A percentile compares a stretch with the other conserved stretches of the same genome.
Conservation (phyloP, 2,797 vertebrate genomes). For the Podargus strigoides region DNA sequence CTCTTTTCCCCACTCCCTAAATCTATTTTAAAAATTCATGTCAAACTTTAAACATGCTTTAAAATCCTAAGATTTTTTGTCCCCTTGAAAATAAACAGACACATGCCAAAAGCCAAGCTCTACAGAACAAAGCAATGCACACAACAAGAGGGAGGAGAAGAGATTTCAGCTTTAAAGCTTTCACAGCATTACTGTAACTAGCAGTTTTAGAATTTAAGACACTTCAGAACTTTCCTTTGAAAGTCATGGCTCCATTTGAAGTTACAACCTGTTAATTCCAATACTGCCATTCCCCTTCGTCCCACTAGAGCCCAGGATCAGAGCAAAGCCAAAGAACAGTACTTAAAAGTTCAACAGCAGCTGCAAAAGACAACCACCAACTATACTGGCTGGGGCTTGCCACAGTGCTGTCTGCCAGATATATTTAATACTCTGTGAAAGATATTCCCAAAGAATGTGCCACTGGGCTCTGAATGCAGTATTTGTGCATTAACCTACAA, state of each 20-base stretch:
- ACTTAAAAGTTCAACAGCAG: background rate
- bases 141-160: background rate
- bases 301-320: background rate
- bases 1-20: background rate
- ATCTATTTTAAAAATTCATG: background rate
- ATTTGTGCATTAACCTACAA: background rate
- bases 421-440: background rate
- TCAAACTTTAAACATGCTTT: background rate
- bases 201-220: slow-evolving; percentile 29
- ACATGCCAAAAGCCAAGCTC: slow-evolving; percentile 8
- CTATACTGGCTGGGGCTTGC: background rate
- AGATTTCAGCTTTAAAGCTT: background rate
- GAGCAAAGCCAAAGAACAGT: background rate
- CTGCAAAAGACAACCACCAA: background rate
- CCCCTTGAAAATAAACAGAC: background rate
- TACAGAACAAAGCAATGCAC: background rate
- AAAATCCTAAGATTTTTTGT: background rate
- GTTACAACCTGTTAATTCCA: background rate
- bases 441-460: background rate
- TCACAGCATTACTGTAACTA: background rate
- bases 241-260: background rate
- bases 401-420: background rate
- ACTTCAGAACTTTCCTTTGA: slow-evolving; percentile 23
- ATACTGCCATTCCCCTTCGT: background rate
- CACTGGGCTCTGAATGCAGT: background rate